Evolutionary conservation across 2,888 invertebrate genomes (phyloP).

Genomic region (Nomada fucata): DNA sequence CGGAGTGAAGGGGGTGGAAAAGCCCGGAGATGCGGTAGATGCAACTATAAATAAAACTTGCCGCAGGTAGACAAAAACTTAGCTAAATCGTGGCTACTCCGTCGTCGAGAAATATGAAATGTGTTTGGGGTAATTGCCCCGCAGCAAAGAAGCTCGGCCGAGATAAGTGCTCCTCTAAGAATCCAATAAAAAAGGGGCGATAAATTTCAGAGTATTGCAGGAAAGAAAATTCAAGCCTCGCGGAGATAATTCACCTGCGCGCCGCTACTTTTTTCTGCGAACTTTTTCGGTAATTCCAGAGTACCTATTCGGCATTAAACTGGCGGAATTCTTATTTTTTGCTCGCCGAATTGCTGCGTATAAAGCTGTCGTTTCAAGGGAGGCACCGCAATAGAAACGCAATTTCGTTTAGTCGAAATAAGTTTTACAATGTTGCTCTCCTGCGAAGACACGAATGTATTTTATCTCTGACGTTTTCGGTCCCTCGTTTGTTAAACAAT

Average conservation of each 20-base stretch:
- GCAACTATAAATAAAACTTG: not conserved
- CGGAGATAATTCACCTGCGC: slow-evolving; percentile 20
- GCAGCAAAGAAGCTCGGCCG: slow-evolving; percentile 25
- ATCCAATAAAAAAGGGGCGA: slow-evolving; percentile 31
- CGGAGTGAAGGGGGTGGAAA: not conserved
- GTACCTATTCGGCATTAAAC: not conserved
- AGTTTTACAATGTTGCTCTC: too few relatives aligned
- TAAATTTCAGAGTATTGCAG: slow-evolving; percentile 29
- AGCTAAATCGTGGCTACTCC: slow-evolving; percentile 5
- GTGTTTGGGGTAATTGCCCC: slow-evolving; percentile 25
- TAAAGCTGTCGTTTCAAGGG: too few relatives aligned
- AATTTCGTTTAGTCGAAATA: too few relatives aligned
- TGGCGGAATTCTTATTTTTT: not conserved
- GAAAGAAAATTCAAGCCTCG: slow-evolving; percentile 10
- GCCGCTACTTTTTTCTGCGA: slow-evolving; percentile 7
- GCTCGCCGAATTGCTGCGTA: not conserved
- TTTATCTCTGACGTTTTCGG: too few relatives aligned
- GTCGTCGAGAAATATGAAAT: slow-evolving; percentile 21
- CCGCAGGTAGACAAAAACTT: not conserved
- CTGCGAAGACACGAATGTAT: too few relatives aligned
- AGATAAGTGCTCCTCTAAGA: slow-evolving; percentile 24
- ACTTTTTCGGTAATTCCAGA: slow-evolving; percentile 6
- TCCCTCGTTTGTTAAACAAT: too few relatives aligned
- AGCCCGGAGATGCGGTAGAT: not conserved
- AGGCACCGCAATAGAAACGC: too few relatives aligned